These are phyloP conservation scores for Chloroclysta siterata DNA, from an alignment of 2,888 invertebrate genomes.

Conservation along the genomic window DNA sequence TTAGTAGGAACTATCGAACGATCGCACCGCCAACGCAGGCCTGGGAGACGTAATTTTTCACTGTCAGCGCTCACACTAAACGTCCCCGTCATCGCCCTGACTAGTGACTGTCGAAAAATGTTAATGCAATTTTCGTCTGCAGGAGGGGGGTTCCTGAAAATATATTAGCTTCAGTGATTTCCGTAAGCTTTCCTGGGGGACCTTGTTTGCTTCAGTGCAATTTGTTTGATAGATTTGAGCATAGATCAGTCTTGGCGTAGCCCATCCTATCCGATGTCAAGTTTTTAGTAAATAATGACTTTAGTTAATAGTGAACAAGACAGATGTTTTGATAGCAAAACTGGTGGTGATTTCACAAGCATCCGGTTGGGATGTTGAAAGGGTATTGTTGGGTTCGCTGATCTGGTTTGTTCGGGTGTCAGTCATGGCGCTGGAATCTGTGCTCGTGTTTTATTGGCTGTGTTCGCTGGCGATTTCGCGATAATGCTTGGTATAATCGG, in stretches of 20 bases:
- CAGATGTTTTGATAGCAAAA: conserved; percentile 42
- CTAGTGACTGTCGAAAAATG: conserved; percentile 80
- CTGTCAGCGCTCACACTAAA: conserved; percentile 77
- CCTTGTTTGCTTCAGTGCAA: conserved; percentile 57
- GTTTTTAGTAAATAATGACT: conserved; percentile 60
- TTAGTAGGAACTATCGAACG: conserved; percentile 80
- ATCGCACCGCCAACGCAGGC: conserved; percentile 67
- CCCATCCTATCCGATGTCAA: conserved; percentile 48
- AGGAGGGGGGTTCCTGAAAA: conserved; percentile 60
- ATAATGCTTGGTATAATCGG: conserved; percentile 75
- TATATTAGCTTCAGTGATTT: conserved; percentile 57
- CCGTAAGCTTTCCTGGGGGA: conserved; percentile 49
- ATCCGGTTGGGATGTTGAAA: conserved; percentile 54
- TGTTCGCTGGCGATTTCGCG: conserved; percentile 62
- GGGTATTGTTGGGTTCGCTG: conserved; percentile 57
- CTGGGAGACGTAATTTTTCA: conserved; percentile 78
- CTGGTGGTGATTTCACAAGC: conserved; percentile 51
- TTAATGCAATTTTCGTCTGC: conserved; percentile 74
- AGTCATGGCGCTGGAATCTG: conserved; percentile 70
- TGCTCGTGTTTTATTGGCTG: conserved; percentile 66
- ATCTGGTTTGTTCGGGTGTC: conserved; percentile 64
- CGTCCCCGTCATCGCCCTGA: conserved; percentile 75
- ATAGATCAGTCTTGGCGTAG: conserved; percentile 44
- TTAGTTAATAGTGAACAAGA: conserved; percentile 53
- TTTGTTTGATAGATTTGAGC: conserved; percentile 48